Evolutionary conservation across 1,140 invertebrate species (phyloP), one percentile per base, ranked within the genome.

Genomic region (Charaxes varanes): DNA sequence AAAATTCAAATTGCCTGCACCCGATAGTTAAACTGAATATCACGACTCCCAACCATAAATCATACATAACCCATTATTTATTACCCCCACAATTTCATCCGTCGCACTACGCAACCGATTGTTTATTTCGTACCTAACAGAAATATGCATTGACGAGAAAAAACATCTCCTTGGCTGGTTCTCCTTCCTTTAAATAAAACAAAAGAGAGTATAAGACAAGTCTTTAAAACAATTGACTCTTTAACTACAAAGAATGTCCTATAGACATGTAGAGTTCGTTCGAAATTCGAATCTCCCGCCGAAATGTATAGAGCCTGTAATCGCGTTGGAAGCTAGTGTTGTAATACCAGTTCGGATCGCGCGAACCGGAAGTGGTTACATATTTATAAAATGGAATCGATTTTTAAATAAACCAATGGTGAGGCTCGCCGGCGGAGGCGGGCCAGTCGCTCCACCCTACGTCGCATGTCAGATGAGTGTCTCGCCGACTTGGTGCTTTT

Each of bases 361-460:
- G 24, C 19, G 32, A 41, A 66, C 60, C 15, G 59, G 63, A 77
- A 79, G 69, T 64, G 71, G 78, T 77, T 79, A 79, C 78, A 82
- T 79, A 82, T 82, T 82, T 82, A 82, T 78, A 76, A 79, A 82
- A 79, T 73, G 78, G 72, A 78, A 82, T 82, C 78, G 78, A 82
- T 82, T 82, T 81, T 82, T 76, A 79, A 79, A 74, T 57, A 63
- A 52, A 65, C 77, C 77, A 81, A 81, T 81, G 58, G 70, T 46
- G 32, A 51, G 43, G 57, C 69, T 61, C 47, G 55, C 56, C 58
- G 52, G 22, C 40, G 58, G 68, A 66, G 74, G 77, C 70, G 73
- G 77, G 65, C 37, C 52, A 47, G 45, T 33, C 44, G 73, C 73
- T 57, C 72, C 77, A 68, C 77, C 77, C 72, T 58, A 34, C 56